phyloP scores from a whole-genome alignment of 2,797 vertebrate genomes.

The Coilia nasus region DNA sequence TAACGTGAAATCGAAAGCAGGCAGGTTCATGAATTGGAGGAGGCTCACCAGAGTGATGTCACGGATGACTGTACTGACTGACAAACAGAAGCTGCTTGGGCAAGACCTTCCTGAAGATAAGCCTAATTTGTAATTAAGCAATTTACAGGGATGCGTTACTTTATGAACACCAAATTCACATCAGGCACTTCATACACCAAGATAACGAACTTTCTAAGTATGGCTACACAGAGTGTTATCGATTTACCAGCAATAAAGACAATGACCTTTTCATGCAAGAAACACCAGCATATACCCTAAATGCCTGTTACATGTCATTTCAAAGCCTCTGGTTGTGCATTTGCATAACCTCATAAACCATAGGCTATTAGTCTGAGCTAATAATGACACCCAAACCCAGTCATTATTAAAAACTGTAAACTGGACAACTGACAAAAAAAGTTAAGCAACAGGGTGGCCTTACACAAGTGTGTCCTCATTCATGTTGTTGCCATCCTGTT shows the following conservation, averaged over 20 bases:
- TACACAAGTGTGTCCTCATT: background rate
- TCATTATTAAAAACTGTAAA: background rate
- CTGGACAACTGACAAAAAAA: background rate
- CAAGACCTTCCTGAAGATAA: background rate
- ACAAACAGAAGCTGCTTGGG: slow-evolving; percentile 12
- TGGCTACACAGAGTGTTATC: background rate
- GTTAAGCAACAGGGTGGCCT: background rate
- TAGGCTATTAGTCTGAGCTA: background rate
- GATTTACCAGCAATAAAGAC: background rate
- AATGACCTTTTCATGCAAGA: background rate
- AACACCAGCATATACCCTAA: background rate
- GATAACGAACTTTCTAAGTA: background rate
- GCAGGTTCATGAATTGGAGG: background rate
- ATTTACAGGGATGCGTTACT: slow-evolving; percentile 38
- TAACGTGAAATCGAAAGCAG: slow-evolving; percentile 53
- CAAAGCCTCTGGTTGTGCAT: background rate
- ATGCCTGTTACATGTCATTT: background rate
- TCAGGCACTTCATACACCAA: background rate
- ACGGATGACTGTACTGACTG: slow-evolving; percentile 13
- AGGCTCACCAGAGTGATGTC: background rate
- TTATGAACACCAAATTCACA: background rate
- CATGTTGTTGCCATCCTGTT: background rate
- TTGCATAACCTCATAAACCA: background rate
- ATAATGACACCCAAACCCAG: background rate
- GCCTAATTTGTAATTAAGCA: background rate